Base-by-base conservation (phyloP, 2,797 vertebrate genomes). In the Pipistrellus nathusii region DNA sequence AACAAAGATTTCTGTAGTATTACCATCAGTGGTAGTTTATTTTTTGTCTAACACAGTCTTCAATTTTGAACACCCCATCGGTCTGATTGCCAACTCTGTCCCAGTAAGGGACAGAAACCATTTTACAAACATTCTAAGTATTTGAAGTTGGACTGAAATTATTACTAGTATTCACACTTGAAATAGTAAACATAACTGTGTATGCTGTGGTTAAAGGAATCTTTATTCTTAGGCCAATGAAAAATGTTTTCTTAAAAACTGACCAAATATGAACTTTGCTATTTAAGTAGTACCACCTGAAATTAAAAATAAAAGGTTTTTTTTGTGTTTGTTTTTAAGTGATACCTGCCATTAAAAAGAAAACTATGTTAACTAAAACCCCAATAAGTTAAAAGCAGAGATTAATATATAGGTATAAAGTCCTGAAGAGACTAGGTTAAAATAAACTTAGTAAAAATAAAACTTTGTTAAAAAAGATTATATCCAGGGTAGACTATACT, bases 181-280 rank as follows among this genome's bases (percentile, higher is more conserved):
- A 94, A 93, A 84, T 23, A 88, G 30, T 77, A 94, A 92, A 71
- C 27, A 64, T 48, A 86, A 59, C 30, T 66, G 46, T 46, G 53
- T n/a, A 8, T 35, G 12, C 55, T 77, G n/a, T 62, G 32, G 69
- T 59, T 86, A 93, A 57, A 18, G 55, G 30, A 75, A 38, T 75
- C 57, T 95, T 92, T 83, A 82, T 82, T 95, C 88, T 88, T 51
- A 92, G 62, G 32, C 38, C 90, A 95, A n/a, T 35, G 25, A 81
- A 87, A 90, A 93, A 68, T 5, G 1, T 14, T 72, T 86, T 85
- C 69, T 9, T 32, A 44, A 81, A 82, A 86, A 59, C 11, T 86
- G 53, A 77, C 62, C 66, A 64, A 88, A 85, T 81, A 87, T 69
- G 44, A 73, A 90, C 57, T 81, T 82, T 93, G 78, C 81, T 93